These are phyloP conservation scores for Pteronura brasiliensis DNA, from an alignment of 2,113 vertebrate genomes.

Conservation along the genomic window DNA sequence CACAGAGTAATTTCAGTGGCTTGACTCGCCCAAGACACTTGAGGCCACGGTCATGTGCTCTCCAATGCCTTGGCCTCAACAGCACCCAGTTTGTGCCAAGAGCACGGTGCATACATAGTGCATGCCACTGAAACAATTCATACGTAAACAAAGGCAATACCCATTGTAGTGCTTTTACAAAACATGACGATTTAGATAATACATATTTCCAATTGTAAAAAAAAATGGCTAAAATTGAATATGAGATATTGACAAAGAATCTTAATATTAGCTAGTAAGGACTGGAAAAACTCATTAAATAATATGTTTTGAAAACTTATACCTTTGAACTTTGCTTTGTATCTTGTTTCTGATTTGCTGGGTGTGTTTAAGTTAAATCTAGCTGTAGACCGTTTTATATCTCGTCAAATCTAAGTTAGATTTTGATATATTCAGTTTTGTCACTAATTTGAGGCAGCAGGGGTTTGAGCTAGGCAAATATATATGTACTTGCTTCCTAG, in stretches of 20 bases:
- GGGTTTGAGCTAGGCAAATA: background rate
- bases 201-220: background rate
- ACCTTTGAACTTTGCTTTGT: background rate
- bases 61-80: accelerated
- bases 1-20: background rate
- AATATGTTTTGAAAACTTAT: background rate
- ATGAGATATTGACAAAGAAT: background rate
- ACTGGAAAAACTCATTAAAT: background rate
- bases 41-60: background rate
- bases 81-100: background rate
- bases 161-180: background rate
- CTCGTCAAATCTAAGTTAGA: background rate
- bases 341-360: background rate
- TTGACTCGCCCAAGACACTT: background rate
- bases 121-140: background rate
- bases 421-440: background rate
- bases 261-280: background rate
- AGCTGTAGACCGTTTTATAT: background rate
- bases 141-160: background rate
- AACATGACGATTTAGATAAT: background rate
- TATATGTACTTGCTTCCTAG: background rate
- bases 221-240: background rate
- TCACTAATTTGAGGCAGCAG: background rate
- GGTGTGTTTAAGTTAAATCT: background rate
- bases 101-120: too few species aligned